Conservation (phyloP, 2,797 vertebrate species). For the Masticophis lateralis region DNA sequence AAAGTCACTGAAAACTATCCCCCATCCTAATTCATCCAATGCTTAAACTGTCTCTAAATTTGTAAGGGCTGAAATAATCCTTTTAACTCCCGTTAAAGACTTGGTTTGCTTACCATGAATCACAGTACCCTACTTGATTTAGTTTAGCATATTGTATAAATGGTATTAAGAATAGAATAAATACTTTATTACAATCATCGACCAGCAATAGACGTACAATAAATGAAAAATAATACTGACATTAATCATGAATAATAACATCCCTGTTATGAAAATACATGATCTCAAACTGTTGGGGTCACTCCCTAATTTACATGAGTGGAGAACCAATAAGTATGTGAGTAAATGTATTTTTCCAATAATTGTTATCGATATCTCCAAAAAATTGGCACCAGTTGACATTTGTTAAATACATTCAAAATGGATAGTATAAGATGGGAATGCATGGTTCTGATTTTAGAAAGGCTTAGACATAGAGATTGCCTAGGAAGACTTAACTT, state of each 20-base stretch:
- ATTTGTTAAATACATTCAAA: background rate
- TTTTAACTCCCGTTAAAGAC: background rate
- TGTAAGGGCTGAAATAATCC: background rate
- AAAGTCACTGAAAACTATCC: background rate
- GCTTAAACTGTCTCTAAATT: background rate
- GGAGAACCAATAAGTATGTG: no score
- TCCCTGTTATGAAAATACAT: no score
- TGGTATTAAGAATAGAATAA: background rate
- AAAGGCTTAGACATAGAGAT: background rate
- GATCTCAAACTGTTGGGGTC: no score
- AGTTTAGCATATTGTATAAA: background rate
- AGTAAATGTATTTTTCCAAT: no score
- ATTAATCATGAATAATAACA: no score
- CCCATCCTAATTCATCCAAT: background rate
- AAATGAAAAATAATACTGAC: no score
- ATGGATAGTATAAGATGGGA: background rate
- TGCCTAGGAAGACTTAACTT: background rate
- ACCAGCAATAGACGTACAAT: no score
- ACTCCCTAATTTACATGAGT: no score
- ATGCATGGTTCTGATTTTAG: background rate
- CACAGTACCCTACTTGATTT: background rate
- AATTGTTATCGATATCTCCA: no score
- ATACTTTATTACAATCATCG: no score
- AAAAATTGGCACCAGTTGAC: no score
- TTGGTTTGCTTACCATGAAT: background rate